Conservation (phyloP, 2,113 vertebrate genomes). For the Tinamus guttatus region DNA sequence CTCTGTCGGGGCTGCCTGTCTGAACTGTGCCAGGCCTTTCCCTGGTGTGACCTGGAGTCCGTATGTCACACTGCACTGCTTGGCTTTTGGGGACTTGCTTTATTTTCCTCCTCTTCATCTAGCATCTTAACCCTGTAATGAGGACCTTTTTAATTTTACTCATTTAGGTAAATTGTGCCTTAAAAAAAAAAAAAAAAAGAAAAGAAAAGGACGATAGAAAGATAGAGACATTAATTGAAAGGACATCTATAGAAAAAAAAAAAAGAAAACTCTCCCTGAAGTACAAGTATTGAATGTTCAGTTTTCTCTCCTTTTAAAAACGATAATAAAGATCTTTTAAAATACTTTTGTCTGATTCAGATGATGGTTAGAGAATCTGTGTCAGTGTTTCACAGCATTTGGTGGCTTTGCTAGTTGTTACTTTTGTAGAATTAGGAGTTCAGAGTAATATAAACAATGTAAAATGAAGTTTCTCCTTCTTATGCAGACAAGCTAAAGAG, state of each 20-base stretch:
- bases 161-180: neutral
- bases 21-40: neutral
- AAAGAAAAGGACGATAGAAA: neutral
- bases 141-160: neutral
- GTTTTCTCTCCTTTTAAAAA: neutral
- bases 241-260: neutral
- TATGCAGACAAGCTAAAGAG: constrained; percentile 90
- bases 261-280: neutral
- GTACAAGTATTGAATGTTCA: neutral
- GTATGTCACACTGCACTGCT: too few relatives aligned
- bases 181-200: neutral
- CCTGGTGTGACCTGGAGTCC: too few relatives aligned
- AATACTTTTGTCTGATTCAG: neutral
- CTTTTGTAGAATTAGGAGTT: neutral
- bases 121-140: neutral
- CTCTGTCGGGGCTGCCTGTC: neutral
- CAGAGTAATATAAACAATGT: accelerated
- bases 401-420: neutral
- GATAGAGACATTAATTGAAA: neutral
- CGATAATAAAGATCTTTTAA: neutral
- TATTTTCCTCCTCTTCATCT: neutral
- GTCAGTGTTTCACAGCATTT: neutral
- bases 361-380: neutral
- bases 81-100: neutral
- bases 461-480: neutral